Percentiles rank a stretch among this genome's conserved stretches.
Evolutionary conservation across 2,797 vertebrate genomes (phyloP).

Genomic region (Phataginus tetradactyla): DNA sequence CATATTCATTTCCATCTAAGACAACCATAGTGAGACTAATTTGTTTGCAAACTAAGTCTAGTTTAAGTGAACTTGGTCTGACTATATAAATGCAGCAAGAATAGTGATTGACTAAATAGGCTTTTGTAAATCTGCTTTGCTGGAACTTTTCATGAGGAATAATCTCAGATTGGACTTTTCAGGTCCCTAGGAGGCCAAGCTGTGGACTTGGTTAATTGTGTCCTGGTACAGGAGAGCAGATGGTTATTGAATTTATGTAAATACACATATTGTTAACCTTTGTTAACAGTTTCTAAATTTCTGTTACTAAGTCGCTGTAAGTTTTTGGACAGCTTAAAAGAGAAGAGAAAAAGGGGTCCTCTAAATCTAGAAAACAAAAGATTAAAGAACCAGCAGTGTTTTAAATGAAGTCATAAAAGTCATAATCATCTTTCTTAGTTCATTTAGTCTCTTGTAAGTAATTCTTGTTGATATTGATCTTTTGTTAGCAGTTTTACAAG

Average conservation of each 20-base stretch:
- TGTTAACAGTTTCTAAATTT: neutral
- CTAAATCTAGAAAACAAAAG: neutral
- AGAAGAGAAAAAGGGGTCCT: neutral
- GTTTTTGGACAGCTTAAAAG: neutral
- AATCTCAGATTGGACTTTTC: neutral
- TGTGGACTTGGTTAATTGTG: neutral
- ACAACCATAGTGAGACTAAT: neutral
- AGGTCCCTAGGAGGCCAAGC: neutral
- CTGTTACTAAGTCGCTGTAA: neutral
- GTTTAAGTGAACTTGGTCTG: neutral
- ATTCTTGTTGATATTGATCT: neutral
- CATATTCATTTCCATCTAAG: neutral
- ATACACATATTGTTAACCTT: neutral
- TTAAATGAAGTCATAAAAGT: neutral
- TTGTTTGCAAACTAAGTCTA: neutral
- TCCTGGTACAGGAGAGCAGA: neutral
- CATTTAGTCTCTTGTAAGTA: neutral
- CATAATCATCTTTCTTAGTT: neutral
- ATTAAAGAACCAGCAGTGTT: neutral
- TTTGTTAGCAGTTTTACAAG: neutral
- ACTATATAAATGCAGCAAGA: neutral
- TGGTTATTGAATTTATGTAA: neutral
- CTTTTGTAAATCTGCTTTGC: neutral
- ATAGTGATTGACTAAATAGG: neutral
- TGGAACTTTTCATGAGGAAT: neutral